Conservation (phyloP, 1,140 invertebrate species). For the Diuraphis noxia region DNA sequence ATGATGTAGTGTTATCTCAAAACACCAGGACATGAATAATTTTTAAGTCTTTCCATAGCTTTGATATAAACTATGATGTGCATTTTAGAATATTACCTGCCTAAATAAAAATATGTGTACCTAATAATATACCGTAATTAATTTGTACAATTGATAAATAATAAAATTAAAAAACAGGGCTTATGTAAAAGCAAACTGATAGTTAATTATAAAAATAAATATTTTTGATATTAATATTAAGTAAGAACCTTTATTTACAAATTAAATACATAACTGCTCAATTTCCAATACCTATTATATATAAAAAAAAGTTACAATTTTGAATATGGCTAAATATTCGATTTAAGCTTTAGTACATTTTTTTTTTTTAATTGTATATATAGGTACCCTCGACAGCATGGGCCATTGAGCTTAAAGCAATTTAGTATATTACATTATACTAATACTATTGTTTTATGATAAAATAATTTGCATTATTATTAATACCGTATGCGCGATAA, state of each 20-base stretch:
- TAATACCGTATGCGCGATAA: neutral
- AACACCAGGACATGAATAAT: neutral
- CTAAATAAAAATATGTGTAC: too few relatives aligned
- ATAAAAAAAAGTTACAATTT: neutral
- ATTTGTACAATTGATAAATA: too few relatives aligned
- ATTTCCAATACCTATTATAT: neutral
- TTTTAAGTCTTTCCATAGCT: neutral
- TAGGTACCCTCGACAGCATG: too few relatives aligned
- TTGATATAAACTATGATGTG: neutral
- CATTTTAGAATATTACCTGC: neutral
- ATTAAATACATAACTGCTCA: neutral
- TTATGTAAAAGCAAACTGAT: too few relatives aligned
- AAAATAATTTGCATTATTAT: neutral
- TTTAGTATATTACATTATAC: too few relatives aligned
- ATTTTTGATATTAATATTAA: neutral
- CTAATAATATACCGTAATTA: too few relatives aligned
- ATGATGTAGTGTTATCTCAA: too few relatives aligned
- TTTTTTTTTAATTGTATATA: too few relatives aligned
- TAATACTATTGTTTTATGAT: neutral
- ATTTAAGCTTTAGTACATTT: neutral
- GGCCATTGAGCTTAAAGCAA: too few relatives aligned
- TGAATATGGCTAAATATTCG: neutral
- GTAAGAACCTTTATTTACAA: neutral
- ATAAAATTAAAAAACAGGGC: neutral
- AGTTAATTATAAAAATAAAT: neutral